These are phyloP conservation scores for Lynx canadensis DNA, from an alignment of 2,113 vertebrate genomes.

Conservation along the genomic window DNA sequence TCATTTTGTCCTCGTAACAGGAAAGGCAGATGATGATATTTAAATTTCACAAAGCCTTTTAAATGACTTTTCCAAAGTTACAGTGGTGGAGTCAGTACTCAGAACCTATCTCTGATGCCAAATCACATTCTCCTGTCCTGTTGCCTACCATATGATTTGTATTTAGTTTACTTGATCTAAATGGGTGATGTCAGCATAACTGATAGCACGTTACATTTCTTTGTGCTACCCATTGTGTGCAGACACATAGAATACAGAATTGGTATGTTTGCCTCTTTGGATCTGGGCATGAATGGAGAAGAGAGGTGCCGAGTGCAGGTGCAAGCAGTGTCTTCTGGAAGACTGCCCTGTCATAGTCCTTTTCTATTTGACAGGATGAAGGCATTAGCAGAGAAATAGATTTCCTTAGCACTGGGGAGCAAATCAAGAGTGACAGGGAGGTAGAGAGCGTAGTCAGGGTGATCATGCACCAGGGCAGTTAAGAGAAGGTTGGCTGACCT, in stretches of 20 bases:
- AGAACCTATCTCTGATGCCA: not conserved
- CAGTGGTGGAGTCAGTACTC: not conserved
- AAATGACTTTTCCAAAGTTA: not conserved
- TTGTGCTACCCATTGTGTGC: not conserved
- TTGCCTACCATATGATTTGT: not conserved
- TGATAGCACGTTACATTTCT: not conserved
- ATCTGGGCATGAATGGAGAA: not conserved
- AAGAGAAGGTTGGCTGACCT: not conserved
- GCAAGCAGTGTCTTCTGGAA: not conserved
- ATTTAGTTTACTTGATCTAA: not conserved
- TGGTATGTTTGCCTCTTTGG: constrained; percentile 2
- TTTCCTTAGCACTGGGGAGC: not conserved
- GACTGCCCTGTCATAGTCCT: not conserved
- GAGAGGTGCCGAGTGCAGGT: not conserved
- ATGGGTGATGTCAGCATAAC: not conserved
- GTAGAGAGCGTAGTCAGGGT: not conserved
- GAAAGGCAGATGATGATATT: constrained; percentile 15
- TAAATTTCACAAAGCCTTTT: constrained; percentile 18
- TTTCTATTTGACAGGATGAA: not conserved
- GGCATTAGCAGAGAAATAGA: not conserved
- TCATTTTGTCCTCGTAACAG: constrained; percentile 14
- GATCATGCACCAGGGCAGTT: not conserved
- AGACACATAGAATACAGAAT: not conserved
- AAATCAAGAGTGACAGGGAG: not conserved
- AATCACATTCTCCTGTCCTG: not conserved